Evolutionary conservation across 2,113 vertebrate species (phyloP).

Genomic region (Australoheros scitulus): DNA sequence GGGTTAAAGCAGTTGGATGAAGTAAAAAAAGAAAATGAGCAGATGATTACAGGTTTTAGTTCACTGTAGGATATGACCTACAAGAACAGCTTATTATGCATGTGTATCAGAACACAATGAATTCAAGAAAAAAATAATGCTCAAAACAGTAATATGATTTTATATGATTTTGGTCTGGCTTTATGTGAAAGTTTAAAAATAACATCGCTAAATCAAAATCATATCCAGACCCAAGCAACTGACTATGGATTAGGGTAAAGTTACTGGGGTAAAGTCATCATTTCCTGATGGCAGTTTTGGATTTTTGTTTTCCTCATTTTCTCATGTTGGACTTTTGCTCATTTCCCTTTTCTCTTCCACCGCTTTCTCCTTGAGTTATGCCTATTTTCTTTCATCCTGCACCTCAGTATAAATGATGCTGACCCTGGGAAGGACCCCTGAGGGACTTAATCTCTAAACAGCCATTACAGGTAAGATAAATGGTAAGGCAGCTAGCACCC

Average conservation of each 20-base stretch:
- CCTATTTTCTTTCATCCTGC: conserved; percentile 51
- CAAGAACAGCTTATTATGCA: not conserved
- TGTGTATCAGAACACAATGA: not conserved
- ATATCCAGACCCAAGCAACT: not conserved
- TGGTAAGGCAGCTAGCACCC: conserved; percentile 55
- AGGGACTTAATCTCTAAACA: conserved; percentile 73
- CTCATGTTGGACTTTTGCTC: conserved; percentile 22
- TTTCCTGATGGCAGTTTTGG: conserved; percentile 9
- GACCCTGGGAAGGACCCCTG: conserved; percentile 59
- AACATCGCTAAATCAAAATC: not conserved
- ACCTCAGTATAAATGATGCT: conserved; percentile 64
- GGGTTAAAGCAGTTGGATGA: not conserved
- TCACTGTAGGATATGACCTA: not conserved
- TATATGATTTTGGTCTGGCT: not conserved
- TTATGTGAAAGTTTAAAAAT: not conserved
- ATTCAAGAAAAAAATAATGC: not conserved
- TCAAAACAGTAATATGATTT: not conserved
- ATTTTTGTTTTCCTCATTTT: not conserved
- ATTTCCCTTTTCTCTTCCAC: not conserved
- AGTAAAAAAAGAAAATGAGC: not conserved
- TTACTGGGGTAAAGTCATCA: not conserved
- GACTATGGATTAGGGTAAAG: not conserved
- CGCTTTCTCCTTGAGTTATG: conserved; percentile 36
- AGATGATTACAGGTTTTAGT: not conserved
- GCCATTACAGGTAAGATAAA: conserved; percentile 70